Evolutionary conservation across 2,113 vertebrate genomes (phyloP).

Genomic region (Marmota monax): DNA sequence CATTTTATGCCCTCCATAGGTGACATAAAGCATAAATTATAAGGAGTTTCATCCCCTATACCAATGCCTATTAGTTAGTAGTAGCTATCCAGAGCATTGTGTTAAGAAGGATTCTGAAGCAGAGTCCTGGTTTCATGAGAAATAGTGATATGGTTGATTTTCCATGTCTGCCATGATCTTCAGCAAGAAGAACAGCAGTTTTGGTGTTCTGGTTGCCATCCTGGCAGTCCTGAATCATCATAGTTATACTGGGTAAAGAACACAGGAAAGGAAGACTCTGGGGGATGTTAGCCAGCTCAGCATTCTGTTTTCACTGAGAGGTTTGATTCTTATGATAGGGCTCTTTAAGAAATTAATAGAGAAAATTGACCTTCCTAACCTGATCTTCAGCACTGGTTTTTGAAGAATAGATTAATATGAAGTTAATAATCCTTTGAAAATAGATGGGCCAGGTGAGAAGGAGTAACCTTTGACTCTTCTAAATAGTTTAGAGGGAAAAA

Average conservation of each 20-base stretch:
- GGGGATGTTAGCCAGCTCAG: constrained; percentile 8
- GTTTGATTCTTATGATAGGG: not conserved
- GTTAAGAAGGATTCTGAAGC: constrained; percentile 49
- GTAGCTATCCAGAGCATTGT: not conserved
- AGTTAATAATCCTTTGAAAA: constrained; percentile 49
- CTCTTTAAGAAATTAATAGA: constrained; percentile 40
- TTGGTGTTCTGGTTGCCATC: constrained; percentile 13
- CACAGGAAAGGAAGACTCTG: not conserved
- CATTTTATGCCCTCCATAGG: not conserved
- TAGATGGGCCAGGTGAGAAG: not conserved
- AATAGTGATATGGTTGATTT: constrained; percentile 30
- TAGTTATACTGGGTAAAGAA: constrained; percentile 47
- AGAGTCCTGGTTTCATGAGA: not conserved
- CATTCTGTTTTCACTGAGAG: not conserved
- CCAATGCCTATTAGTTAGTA: constrained; percentile 4
- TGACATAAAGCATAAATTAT: not conserved
- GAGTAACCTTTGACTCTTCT: constrained; percentile 48
- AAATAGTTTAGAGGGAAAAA: not conserved
- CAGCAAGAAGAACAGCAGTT: not conserved
- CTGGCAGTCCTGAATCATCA: not conserved
- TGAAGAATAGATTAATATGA: constrained; percentile 45
- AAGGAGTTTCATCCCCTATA: not conserved
- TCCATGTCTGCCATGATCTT: constrained; percentile 23
- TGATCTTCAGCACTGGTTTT: not conserved
- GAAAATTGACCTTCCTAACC: not conserved